These are phyloP conservation scores for Muraenolepis orangiensis DNA, from an alignment of 2,797 vertebrate species.

Conservation along the genomic window DNA sequence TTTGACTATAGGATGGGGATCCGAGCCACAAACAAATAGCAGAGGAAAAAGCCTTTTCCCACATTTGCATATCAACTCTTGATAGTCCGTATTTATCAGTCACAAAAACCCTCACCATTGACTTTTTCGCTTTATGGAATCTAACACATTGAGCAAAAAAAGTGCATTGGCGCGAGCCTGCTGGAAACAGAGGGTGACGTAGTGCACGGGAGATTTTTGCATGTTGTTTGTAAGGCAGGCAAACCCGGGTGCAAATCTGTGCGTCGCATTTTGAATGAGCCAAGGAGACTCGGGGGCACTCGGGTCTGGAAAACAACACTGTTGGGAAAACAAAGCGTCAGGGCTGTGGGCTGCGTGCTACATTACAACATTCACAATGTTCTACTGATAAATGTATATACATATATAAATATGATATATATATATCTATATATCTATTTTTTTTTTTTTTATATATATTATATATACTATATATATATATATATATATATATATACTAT, in stretches of 20 bases:
- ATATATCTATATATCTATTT: too few species aligned
- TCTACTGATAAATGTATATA: not conserved
- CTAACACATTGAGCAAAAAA: not conserved
- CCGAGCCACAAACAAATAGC: not conserved
- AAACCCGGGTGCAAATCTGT: not conserved
- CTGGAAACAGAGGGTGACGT: not conserved
- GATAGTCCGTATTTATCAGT: not conserved
- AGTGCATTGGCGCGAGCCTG: not conserved
- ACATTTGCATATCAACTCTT: not conserved
- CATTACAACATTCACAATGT: not conserved
- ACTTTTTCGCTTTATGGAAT: not conserved
- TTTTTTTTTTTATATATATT: too few species aligned
- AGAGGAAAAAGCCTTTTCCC: not conserved
- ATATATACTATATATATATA: too few species aligned
- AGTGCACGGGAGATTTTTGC: not conserved
- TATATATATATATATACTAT: too few species aligned
- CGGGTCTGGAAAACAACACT: not conserved
- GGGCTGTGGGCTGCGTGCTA: not conserved
- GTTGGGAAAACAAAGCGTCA: not conserved
- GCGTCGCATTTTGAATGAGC: not conserved
- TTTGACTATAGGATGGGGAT: not conserved
- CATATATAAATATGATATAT: too few species aligned
- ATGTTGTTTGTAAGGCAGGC: not conserved
- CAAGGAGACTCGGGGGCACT: not conserved
- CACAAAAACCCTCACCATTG: not conserved